Conservation (phyloP, 2,797 vertebrate species). For the Gallinago nigripennis region DNA sequence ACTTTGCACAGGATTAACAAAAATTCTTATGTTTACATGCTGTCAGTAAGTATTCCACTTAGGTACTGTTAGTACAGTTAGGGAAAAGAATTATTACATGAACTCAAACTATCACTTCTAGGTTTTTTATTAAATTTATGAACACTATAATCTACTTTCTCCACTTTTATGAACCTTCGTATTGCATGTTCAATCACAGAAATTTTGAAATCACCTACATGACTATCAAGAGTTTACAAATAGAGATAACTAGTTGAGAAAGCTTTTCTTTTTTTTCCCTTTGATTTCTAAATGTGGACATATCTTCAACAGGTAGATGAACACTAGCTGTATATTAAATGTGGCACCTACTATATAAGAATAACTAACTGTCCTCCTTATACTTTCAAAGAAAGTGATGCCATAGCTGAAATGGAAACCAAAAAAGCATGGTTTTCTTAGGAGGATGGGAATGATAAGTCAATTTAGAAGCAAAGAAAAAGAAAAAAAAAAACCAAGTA, state of each 20-base stretch:
- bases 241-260: not conserved
- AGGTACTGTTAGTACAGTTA: not conserved
- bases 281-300: not conserved
- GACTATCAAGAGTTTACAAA: not conserved
- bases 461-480: not conserved
- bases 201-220: slow-evolving; percentile 1
- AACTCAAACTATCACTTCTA: not conserved
- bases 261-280: not conserved
- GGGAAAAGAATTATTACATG: not conserved
- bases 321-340: not conserved
- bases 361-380: not conserved
- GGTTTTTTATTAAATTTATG: not conserved
- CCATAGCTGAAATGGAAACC: not conserved
- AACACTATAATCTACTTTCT: not conserved
- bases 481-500: too few species aligned
- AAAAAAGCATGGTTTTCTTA: not conserved
- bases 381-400: not conserved
- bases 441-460: not conserved
- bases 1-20: not conserved
- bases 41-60: slow-evolving; percentile 1
- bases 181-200: slow-evolving; percentile 23
- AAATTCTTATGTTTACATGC: not conserved
- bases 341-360: not conserved
- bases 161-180: not conserved
- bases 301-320: not conserved